phyloP scores from a whole-genome alignment of 2,888 invertebrate genomes.

The Seladonia tumulorum region DNA sequence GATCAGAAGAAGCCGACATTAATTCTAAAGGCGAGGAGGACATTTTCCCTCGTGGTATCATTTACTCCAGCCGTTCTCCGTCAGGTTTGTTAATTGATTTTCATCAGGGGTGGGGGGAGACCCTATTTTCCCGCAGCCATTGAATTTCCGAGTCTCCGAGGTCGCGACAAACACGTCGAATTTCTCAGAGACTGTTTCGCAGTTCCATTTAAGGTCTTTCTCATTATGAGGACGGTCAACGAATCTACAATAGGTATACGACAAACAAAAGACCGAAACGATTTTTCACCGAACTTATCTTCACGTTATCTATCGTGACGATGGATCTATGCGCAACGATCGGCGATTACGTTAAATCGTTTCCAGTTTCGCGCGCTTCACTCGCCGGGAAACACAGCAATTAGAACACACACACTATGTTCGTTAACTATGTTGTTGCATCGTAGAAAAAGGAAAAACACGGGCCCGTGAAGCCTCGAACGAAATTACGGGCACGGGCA shows the following conservation, averaged over 20 bases:
- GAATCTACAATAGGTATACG: slow-evolving; percentile 14
- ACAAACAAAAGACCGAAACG: not conserved
- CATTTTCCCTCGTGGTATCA: not conserved
- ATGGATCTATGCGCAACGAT: not conserved
- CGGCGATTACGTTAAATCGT: not conserved
- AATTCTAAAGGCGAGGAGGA: not conserved
- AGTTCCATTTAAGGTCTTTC: slow-evolving; percentile 15
- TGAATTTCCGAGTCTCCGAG: slow-evolving; percentile 18
- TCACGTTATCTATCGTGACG: not conserved
- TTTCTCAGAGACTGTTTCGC: slow-evolving; percentile 15
- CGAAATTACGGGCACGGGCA: slow-evolving; percentile 11
- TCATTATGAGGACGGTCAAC: not conserved
- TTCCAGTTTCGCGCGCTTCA: not conserved
- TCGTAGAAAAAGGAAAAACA: not conserved
- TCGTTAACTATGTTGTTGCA: slow-evolving; percentile 6
- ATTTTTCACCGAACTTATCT: not conserved
- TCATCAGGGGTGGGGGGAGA: not conserved
- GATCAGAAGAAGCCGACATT: slow-evolving; percentile 2
- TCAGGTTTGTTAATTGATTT: slow-evolving; percentile 2
- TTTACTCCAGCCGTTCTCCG: not conserved
- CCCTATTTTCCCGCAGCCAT: not conserved
- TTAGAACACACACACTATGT: slow-evolving; percentile 21
- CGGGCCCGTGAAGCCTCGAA: not conserved
- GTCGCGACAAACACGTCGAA: not conserved
- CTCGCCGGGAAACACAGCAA: not conserved